Base-by-base conservation (phyloP, 2,888 invertebrate species). In the Electrophaes corylata region DNA sequence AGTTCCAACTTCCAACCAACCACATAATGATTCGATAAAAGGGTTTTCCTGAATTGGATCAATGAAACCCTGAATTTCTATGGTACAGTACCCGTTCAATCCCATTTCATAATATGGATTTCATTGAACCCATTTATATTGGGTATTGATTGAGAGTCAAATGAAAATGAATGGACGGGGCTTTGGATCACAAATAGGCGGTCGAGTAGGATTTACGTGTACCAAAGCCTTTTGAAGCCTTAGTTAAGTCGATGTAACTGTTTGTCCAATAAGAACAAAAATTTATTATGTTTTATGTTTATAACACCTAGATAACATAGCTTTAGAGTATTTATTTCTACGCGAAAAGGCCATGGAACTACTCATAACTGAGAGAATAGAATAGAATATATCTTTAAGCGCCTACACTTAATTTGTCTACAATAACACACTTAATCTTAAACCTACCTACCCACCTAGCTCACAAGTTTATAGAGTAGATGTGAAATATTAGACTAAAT, bases 81-180 rank as follows among this genome's bases (percentile, higher is more conserved):
- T 23, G 20, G 18, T 40, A 14, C 33, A 11, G 12, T 18, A 20
- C 31, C 41, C 23, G 29, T 41, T 57, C 46, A 55, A 41, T 49
- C 6, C 35, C 44, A 39, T 37, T 39, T 44, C 14, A 57, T 57
- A 50, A 16, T n/a, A n/a, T n/a, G 37, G 40, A 31, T 56, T 40
- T 50, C 39, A 8, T 20, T 26, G 19, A 31, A 23, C 20, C 37
- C 51, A 20, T 43, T 51, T 37, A 23, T 35, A 45, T 23, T 16
- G 26, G 14, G 19, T 19, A 44, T 39, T 50, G 35, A 40, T 19
- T 44, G 33, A 12, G 46, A 37, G 12, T 14, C 19, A 8, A 51
- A 57, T 45, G 33, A 51, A 46, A 33, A 50, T 46, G 26, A 23
- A 52, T 51, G 19, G 44, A 26, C 50, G 31, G 3, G 10, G 8